These are phyloP conservation scores for Ornithoptera alexandrae DNA, from an alignment of 2,888 invertebrate genomes.

Conservation along the genomic window DNA sequence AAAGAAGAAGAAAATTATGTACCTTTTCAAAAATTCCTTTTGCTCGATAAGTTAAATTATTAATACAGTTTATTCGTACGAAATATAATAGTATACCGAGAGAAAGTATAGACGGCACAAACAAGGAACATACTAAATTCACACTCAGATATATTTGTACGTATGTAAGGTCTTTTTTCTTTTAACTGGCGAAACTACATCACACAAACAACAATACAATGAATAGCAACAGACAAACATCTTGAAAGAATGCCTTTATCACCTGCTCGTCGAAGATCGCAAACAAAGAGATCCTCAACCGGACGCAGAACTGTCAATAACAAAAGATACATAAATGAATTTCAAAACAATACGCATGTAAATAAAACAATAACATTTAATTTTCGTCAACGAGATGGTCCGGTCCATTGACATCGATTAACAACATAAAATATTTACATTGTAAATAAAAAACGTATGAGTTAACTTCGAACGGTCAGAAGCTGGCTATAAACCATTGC, in stretches of 20 bases:
- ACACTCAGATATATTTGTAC: neutral
- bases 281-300: slow-evolving; percentile 25
- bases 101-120: neutral
- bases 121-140: neutral
- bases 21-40: too few species aligned
- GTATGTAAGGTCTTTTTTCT: neutral
- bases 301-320: slow-evolving; percentile 28
- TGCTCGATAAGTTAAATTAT: too few species aligned
- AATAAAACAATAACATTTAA: slow-evolving; percentile 23
- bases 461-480: slow-evolving; percentile 22
- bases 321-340: slow-evolving; percentile 24
- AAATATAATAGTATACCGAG: too few species aligned
- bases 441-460: slow-evolving; percentile 28
- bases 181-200: slow-evolving; percentile 5
- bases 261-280: slow-evolving; percentile 26
- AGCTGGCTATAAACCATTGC: slow-evolving; percentile 25
- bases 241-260: slow-evolving; percentile 12
- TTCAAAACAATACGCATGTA: slow-evolving; percentile 15
- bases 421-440: slow-evolving; percentile 30
- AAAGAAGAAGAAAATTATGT: too few species aligned
- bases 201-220: slow-evolving; percentile 11
- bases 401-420: slow-evolving; percentile 23
- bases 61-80: too few species aligned
- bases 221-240: slow-evolving; percentile 18
- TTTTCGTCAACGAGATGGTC: slow-evolving; percentile 8